phyloP scores from a whole-genome alignment of 2,113 vertebrate species.

The Grus americana region DNA sequence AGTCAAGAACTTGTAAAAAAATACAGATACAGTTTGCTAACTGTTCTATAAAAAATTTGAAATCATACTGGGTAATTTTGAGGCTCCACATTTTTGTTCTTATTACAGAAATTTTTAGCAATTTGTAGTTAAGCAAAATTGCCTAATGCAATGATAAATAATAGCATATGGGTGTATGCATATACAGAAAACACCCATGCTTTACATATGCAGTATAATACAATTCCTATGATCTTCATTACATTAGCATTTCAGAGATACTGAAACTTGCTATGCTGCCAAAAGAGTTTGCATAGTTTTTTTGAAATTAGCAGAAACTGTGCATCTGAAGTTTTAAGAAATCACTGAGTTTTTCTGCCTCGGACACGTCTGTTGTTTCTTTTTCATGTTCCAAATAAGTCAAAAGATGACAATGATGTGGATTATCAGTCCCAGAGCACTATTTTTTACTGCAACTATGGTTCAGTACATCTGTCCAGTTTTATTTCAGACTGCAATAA shows the following conservation, averaged over 20 bases:
- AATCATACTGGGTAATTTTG: not conserved
- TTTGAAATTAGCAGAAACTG: not conserved
- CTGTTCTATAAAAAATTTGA: not conserved
- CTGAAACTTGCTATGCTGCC: not conserved
- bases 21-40: not conserved
- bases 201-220: not conserved
- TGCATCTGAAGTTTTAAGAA: not conserved
- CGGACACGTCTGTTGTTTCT: not conserved
- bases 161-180: not conserved
- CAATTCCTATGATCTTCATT: not conserved
- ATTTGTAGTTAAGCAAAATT: not conserved
- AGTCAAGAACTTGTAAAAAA: not conserved
- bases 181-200: not conserved
- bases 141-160: not conserved
- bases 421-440: not conserved
- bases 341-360: not conserved
- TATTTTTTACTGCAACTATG: not conserved
- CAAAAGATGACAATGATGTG: not conserved
- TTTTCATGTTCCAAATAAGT: not conserved
- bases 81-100: not conserved
- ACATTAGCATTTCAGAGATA: not conserved
- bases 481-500: not conserved
- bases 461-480: not conserved
- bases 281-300: not conserved
- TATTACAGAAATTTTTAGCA: not conserved